Base-by-base conservation (phyloP, 2,888 invertebrate genomes). In the Fragum fragum region DNA sequence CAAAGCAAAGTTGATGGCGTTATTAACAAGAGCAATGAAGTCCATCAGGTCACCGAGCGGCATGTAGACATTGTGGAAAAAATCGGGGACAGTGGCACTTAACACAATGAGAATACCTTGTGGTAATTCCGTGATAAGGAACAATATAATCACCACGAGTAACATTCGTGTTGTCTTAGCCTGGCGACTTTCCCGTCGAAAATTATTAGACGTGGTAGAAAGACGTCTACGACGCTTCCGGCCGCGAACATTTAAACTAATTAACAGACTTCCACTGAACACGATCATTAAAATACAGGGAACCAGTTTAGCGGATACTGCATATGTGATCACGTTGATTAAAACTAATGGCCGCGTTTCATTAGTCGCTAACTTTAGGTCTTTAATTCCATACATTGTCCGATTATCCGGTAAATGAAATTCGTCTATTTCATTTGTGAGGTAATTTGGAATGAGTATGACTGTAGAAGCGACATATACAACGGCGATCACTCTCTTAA, bases 1-100 rank as follows among this genome's bases (percentile, higher is more conserved):
- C 55, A 99, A 95, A 76, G 98, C 97, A 93, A 99, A 98, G 94
- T 98, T 98, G 77, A 98, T 97, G 0, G 98, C 97, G 5, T 98
- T 98, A 94, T 98, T 98, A 88, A 98, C 95, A 76, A 99, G 96
- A 0, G 98, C 98, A 90, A 98, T 94, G 82, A 98, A 96, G 94
- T 99, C 98, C 97, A 98, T 97, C 73, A 98, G 93, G 92, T 98
- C 98, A 0, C 95, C 95, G 18, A 95, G 88, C 18, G 93, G 94
- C 61, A 90, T 87, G 94, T 98, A 98, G 39, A 95, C 93, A 42
- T 90, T 90, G 42, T 89, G 85, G 82, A 93, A 94, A 94, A 98
- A 97, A 92, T 96, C 96, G 9, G 97, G 87, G 21, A 91, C 97
- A 68, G 97, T 96, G 7, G 96, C 95, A 78, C 97, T 97, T 47